Base-by-base conservation (phyloP, 2,888 invertebrate species). In the Elysia crispata region DNA sequence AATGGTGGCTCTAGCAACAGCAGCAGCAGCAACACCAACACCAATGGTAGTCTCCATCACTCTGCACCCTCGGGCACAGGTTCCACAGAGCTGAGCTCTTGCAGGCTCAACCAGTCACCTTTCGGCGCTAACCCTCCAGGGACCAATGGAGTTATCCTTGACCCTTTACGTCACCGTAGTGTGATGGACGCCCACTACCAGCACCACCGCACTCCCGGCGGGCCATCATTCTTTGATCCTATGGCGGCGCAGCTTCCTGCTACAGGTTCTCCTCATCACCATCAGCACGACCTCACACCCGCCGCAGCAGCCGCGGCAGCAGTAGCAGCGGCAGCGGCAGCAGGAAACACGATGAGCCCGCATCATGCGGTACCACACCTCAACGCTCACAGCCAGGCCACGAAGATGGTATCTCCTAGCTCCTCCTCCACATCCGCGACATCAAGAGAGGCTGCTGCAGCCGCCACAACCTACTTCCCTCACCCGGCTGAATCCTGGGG, bases 341-440 rank as follows among this genome's bases (percentile, higher is more conserved):
- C 41, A 13, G 64, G 33, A 0, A 41, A 41, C 41, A 41, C 41
- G 28, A 76, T 73, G 50, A 62, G 54, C 64, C 20, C 49, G 28
- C 81, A 75, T 60, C 81, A 76, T 80, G 78, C 73, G 74, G 82
- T 76, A 73, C 83, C 74, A 33, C 79, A 50, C 33, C 64, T 13
- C 31, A 82, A 41, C 66, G 80, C 41, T 66, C 80, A 31, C 77
- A 82, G 66, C 79, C 76, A 49, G 77, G 81, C 64, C 74, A 66
- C 79, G 57, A 83, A 15, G 33, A 77, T 60, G 81, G 77, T 31
- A 30, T 76, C 77, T 31, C 79, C 50, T 75, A 85, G 77, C 67
- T 82, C 73, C 80, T 84, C 69, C 81, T 83, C 28, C 77, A 74
- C 81, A 0, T 72, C 82, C 28, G 72, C 81, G 80, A 81, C 80